Evolutionary conservation across 2,797 vertebrate species (phyloP), one percentile per base, ranked within the genome.

Genomic region (Harpagifer antarcticus): DNA sequence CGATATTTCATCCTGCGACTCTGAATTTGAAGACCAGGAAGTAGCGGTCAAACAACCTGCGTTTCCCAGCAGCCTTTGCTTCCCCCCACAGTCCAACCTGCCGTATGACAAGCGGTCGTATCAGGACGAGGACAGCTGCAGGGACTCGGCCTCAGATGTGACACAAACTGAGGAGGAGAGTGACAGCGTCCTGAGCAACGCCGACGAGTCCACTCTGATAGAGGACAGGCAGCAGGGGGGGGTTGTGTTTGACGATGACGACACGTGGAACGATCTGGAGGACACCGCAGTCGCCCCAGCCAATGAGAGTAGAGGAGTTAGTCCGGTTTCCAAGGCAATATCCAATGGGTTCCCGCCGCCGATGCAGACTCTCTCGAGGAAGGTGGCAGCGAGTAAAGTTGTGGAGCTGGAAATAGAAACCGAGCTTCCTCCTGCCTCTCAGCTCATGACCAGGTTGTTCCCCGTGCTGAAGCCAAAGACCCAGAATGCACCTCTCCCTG

Each of bases 211-310:
- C 50, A 85, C 90, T 3, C 84, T 87, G 58, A 85, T 77, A 74
- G 93, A 94, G 85, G 87, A 78, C 77, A 79, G 42, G 14, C 83
- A 70, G 7, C 66, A 54, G 49, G 92, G 45, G 69, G 69, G 80
- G 27, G 81, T 97, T 8, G 94, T 96, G 71, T 99, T 99, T 85
- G 97, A 98, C 20, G 98, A 99, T 65, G 96, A 98, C 44, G 95
- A 96, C 91, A 97, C 98, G 0, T 99, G 98, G 98, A 95, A 96
- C 12, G 96, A 98, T 76, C 78, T 94, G 23, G 96, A 97, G 64
- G 96, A 96, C 67, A 79, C 91, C 12, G 71, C 74, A 1, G 50
- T 53, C 3, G 5, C 16, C 3, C 16, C 45, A 4, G 8, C 44
- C 15, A 14, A 11, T 0, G 72, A 78, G 31, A 10, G 70, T 4